Conservation (phyloP, 2,113 vertebrate species). For the Hemiprocne comata region DNA sequence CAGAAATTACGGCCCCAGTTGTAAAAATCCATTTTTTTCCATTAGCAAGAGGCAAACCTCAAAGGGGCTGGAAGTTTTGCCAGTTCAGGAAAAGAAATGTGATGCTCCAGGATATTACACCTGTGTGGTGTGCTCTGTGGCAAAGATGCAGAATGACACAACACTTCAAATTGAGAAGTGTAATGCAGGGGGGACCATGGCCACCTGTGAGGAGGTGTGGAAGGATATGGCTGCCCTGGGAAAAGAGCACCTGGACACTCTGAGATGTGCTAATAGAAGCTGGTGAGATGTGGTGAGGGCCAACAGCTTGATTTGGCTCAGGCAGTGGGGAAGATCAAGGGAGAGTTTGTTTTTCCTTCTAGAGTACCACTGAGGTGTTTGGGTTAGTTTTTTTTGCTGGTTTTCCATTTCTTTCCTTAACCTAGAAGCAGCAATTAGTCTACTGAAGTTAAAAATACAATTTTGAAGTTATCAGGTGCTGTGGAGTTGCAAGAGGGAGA, state of each 20-base stretch:
- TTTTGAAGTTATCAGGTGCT: not conserved
- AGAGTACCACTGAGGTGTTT: accelerated
- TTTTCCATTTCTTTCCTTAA: not conserved
- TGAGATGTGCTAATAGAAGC: accelerated
- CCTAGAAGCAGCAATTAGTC: not conserved
- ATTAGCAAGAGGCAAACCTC: not conserved
- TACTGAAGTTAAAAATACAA: not conserved
- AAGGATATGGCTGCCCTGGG: not conserved
- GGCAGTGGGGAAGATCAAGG: not conserved
- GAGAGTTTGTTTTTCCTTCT: not conserved
- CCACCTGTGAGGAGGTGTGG: no score
- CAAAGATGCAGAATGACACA: not conserved
- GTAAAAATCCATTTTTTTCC: not conserved
- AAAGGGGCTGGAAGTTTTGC: not conserved
- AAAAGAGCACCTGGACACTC: not conserved
- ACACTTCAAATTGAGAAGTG: not conserved
- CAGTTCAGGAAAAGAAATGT: not conserved
- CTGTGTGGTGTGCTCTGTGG: not conserved
- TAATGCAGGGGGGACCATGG: not conserved
- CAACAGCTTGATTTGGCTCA: not conserved
- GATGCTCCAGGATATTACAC: not conserved
- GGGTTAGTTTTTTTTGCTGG: not conserved
- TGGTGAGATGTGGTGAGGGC: not conserved
- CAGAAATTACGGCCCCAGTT: not conserved
- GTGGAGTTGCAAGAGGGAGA: not conserved